These are phyloP conservation scores for Nanorana parkeri DNA, from an alignment of 2,113 vertebrate genomes.

Conservation along the genomic window DNA sequence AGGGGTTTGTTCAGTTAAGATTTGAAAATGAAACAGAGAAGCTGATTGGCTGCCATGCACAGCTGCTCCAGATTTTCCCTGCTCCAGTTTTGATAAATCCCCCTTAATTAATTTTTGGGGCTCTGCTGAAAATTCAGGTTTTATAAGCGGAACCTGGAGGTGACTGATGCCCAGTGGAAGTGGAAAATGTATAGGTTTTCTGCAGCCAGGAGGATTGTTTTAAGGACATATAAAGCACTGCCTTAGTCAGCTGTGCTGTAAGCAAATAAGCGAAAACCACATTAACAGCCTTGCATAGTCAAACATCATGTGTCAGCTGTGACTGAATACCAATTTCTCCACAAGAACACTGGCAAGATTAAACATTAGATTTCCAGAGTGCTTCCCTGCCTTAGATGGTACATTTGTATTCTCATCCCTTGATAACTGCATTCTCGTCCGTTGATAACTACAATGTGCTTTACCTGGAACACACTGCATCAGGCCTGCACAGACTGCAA, in stretches of 20 bases:
- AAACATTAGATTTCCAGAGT: conserved; percentile 17
- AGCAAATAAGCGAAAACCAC: not conserved
- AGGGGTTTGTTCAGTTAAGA: too few relatives aligned
- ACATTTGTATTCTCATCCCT: conserved; percentile 10
- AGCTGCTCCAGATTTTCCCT: too few relatives aligned
- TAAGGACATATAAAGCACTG: not conserved
- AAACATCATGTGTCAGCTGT: conserved; percentile 27
- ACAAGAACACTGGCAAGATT: conserved; percentile 25
- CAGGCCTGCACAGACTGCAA: conserved; percentile 22
- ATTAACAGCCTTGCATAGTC: conserved; percentile 5
- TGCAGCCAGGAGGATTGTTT: too few relatives aligned
- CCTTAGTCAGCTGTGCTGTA: not conserved
- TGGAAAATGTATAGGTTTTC: too few relatives aligned
- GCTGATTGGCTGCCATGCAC: too few relatives aligned
- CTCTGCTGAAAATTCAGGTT: too few relatives aligned
- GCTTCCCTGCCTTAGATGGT: conserved; percentile 6
- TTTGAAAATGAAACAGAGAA: too few relatives aligned
- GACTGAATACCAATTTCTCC: conserved; percentile 25
- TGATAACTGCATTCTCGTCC: conserved; percentile 9
- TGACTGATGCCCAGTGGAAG: too few relatives aligned
- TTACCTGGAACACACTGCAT: conserved; percentile 26
- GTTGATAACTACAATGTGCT: conserved; percentile 24
- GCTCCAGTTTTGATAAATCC: too few relatives aligned
- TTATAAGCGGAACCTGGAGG: too few relatives aligned
- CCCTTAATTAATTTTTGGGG: too few relatives aligned